Percentiles rank a stretch among this genome's conserved stretches.
These are phyloP conservation scores for Lasiurus cinereus DNA, from an alignment of 2,113 vertebrate genomes.

Conservation along the genomic window DNA sequence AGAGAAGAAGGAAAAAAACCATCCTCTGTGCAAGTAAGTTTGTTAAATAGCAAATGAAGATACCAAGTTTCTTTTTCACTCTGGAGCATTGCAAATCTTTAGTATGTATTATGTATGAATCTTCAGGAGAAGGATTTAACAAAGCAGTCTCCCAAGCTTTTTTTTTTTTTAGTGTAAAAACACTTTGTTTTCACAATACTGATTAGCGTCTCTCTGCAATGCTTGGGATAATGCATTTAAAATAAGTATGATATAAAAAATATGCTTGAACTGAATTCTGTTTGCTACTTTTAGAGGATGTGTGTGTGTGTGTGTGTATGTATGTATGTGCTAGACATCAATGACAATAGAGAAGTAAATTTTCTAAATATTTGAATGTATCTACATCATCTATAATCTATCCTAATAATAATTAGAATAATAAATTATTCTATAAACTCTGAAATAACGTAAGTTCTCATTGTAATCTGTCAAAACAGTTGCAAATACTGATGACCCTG, in stretches of 20 bases:
- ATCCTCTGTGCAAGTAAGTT: neutral
- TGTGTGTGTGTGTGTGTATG: neutral
- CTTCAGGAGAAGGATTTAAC: constrained; percentile 22
- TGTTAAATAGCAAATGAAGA: constrained; percentile 24
- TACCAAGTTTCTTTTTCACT: constrained; percentile 24
- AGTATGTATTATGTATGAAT: neutral
- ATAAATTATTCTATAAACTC: constrained; percentile 23
- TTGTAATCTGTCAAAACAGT: constrained; percentile 18
- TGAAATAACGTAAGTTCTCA: neutral
- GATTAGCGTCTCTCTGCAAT: constrained; percentile 8
- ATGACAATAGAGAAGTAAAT: constrained; percentile 27
- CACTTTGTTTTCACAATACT: constrained; percentile 49
- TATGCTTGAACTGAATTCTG: neutral
- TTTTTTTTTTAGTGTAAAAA: constrained; percentile 22
- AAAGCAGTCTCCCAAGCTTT: neutral
- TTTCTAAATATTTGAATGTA: constrained; percentile 43
- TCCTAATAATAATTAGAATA: constrained; percentile 38
- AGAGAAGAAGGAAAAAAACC: neutral
- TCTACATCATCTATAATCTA: constrained; percentile 7
- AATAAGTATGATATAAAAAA: neutral
- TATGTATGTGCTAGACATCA: neutral
- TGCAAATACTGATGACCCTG: neutral
- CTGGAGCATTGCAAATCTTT: neutral
- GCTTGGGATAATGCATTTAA: constrained; percentile 36
- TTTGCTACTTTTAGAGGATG: neutral